Conservation (phyloP, 2,113 vertebrate species). For the Oostethus manadensis region DNA sequence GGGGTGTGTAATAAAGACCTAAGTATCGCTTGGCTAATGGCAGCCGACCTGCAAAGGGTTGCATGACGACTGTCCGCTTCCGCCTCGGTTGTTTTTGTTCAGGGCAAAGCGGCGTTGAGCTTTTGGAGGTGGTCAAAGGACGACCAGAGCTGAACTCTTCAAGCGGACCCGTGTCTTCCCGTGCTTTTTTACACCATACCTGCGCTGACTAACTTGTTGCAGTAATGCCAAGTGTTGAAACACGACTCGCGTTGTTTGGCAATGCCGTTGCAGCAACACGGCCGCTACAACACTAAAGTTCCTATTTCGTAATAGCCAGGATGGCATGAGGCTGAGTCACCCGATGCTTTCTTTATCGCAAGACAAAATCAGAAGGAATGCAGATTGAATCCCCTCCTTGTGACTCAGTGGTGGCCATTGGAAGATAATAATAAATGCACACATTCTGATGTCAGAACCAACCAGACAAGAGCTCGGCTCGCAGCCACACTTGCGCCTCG, state of each 20-base stretch:
- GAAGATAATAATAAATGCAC: not conserved
- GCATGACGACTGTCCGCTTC: constrained; percentile 41
- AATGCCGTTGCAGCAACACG: constrained; percentile 40
- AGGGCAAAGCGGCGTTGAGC: constrained; percentile 1
- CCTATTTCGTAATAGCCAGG: constrained; percentile 50
- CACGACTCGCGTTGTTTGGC: constrained; percentile 21
- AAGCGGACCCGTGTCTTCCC: constrained; percentile 11
- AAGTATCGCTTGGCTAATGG: constrained; percentile 33
- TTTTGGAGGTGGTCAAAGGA: not conserved
- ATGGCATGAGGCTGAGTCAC: constrained; percentile 39
- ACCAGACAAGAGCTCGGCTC: too few relatives aligned
- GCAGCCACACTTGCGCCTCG: too few relatives aligned
- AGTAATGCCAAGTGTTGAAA: constrained; percentile 17
- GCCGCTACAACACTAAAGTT: constrained; percentile 25
- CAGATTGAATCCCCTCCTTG: not conserved
- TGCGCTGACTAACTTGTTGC: not conserved
- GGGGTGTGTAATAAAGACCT: constrained; percentile 39
- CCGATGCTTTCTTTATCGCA: constrained; percentile 3
- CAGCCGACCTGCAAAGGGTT: constrained; percentile 16
- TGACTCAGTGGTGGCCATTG: not conserved
- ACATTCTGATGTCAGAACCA: too few relatives aligned
- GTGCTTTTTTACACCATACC: not conserved
- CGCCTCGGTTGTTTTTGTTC: constrained; percentile 49
- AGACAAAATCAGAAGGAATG: not conserved
- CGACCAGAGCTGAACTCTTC: not conserved